These are phyloP conservation scores for Lophotriccus pileatus DNA, from an alignment of 2,797 vertebrate species.

Conservation along the genomic window DNA sequence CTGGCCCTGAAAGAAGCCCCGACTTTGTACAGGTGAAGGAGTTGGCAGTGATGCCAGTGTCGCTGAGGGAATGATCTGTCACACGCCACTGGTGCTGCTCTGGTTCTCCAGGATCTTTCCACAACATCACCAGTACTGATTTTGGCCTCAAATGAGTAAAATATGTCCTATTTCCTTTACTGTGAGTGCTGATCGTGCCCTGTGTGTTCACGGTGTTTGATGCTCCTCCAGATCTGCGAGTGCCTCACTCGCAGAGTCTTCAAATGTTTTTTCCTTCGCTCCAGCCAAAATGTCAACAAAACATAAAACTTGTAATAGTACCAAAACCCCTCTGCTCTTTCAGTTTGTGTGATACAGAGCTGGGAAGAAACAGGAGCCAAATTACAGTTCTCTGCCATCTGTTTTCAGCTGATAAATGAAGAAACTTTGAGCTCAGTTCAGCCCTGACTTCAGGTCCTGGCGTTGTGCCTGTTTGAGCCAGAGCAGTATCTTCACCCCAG, in stretches of 20 bases:
- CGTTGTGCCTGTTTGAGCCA: background rate
- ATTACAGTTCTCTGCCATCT: slow-evolving; percentile 21
- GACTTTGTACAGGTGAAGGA: background rate
- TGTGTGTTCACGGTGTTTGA: background rate
- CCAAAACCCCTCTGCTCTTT: background rate
- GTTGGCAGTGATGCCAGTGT: no score
- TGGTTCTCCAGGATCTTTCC: background rate
- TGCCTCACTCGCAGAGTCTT: background rate
- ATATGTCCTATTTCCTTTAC: background rate
- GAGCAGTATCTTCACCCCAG: background rate
- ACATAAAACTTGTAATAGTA: background rate
- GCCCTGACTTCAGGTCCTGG: slow-evolving; percentile 13
- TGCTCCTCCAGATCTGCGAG: background rate
- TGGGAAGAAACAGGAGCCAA: slow-evolving; percentile 5
- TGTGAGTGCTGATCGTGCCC: background rate
- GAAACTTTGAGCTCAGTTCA: background rate
- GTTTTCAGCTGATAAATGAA: slow-evolving; percentile 53
- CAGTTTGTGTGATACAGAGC: background rate
- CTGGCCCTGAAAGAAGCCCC: background rate
- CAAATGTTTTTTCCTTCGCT: background rate
- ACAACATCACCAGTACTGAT: background rate
- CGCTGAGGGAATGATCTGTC: background rate
- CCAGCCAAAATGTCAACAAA: slow-evolving; percentile 6
- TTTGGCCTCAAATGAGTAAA: background rate
- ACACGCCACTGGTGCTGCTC: background rate